These are phyloP conservation scores for Nannobrachium achirus DNA, from an alignment of 2,113 vertebrate genomes.

Conservation along the genomic window DNA sequence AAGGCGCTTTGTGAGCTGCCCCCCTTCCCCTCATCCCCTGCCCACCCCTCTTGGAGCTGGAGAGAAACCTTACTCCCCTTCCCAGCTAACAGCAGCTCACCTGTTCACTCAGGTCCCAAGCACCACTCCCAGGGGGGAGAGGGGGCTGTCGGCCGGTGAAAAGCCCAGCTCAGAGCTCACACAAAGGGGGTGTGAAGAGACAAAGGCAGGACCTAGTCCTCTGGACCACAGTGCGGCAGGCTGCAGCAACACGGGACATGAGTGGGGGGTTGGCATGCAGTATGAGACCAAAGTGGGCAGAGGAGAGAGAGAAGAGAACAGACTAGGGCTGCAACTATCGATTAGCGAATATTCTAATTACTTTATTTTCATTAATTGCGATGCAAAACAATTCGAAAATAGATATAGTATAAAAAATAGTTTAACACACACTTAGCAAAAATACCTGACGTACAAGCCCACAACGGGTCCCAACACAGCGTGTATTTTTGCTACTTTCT, in stretches of 20 bases:
- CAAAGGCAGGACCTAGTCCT: conserved; percentile 54
- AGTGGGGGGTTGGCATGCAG: not conserved
- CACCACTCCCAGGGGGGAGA: conserved; percentile 54
- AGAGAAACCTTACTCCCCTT: conserved; percentile 65
- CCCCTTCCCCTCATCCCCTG: conserved; percentile 38
- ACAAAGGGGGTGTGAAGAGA: conserved; percentile 77
- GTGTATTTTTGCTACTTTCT: no score
- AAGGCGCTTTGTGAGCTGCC: conserved; percentile 77
- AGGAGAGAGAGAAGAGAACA: conserved; percentile 19
- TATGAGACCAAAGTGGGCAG: conserved; percentile 25
- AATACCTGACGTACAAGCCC: no score
- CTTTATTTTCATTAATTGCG: no score
- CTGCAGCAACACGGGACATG: conserved; percentile 15
- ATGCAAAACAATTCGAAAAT: no score
- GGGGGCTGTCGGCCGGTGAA: conserved; percentile 61
- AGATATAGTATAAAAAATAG: conserved; percentile 11
- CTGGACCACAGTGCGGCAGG: conserved; percentile 40
- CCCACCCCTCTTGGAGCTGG: conserved; percentile 56
- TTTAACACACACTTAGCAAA: not conserved
- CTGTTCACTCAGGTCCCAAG: conserved; percentile 57
- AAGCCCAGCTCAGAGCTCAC: conserved; percentile 48
- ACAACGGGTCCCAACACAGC: no score
- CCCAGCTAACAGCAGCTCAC: conserved; percentile 63
- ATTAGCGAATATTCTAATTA: no score
- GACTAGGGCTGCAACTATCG: no score